These are phyloP conservation scores for Pyrochroa serraticornis DNA, from an alignment of 2,888 invertebrate species.

Conservation along the genomic window DNA sequence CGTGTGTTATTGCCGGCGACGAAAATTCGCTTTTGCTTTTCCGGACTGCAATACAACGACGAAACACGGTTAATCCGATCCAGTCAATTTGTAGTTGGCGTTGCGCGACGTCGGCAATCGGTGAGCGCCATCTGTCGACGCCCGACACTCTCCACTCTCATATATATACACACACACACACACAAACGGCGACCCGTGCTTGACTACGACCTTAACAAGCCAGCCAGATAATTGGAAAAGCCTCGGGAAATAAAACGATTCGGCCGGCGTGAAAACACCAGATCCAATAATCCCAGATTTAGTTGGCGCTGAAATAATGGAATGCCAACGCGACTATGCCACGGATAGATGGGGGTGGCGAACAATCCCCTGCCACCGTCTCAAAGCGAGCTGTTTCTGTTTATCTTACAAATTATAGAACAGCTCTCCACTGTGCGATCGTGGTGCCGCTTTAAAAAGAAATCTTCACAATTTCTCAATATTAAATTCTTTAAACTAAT, in stretches of 20 bases:
- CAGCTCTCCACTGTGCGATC: too few relatives aligned
- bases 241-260: constrained; percentile 53
- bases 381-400: constrained; percentile 3
- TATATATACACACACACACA: constrained; percentile 6
- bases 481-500: too few relatives aligned
- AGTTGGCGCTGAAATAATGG: constrained; percentile 45
- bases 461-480: too few relatives aligned
- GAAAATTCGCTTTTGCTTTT: not conserved
- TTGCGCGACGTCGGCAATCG: constrained; percentile 9
- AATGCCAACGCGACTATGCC: constrained; percentile 31
- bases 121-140: constrained; percentile 39
- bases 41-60: constrained; percentile 14
- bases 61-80: constrained; percentile 31
- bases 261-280: constrained; percentile 50
- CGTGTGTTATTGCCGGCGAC: not conserved
- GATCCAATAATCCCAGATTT: constrained; percentile 53
- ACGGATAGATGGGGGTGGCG: constrained; percentile 10
- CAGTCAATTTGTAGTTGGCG: constrained; percentile 36
- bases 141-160: too few relatives aligned
- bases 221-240: constrained; percentile 54
- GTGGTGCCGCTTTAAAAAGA: too few relatives aligned
- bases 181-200: constrained; percentile 28
- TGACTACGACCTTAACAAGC: constrained; percentile 41
- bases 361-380: not conserved
- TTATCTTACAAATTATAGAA: too few relatives aligned